These are phyloP conservation scores for Arenaria interpres DNA, from an alignment of 2,113 vertebrate genomes.

Conservation along the genomic window DNA sequence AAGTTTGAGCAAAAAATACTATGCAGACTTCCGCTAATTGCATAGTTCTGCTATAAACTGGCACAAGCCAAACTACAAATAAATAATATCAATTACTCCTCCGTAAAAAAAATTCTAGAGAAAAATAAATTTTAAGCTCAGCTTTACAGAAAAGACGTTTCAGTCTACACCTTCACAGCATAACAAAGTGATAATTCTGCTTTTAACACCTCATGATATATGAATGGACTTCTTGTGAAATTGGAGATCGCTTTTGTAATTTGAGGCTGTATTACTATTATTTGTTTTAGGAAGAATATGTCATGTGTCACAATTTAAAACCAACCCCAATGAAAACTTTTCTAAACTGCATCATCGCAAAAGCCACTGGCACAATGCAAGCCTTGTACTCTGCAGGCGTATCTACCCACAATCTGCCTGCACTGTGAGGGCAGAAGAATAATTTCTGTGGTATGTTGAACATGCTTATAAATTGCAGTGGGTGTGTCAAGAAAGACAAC, in stretches of 20 bases:
- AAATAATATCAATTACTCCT: neutral
- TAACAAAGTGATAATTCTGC: neutral
- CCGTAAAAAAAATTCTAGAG: neutral
- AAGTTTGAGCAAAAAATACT: slow-evolving; percentile 58
- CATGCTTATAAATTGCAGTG: neutral
- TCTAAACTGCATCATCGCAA: neutral
- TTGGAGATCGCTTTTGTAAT: neutral
- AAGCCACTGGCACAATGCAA: neutral
- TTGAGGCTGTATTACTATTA: neutral
- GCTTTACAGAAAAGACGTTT: neutral
- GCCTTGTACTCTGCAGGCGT: neutral
- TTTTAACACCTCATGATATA: neutral
- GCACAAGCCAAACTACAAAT: neutral
- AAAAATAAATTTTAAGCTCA: neutral
- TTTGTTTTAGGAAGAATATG: neutral
- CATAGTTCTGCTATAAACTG: slow-evolving; percentile 19
- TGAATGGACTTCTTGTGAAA: neutral
- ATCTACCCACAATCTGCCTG: neutral
- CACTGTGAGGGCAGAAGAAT: neutral
- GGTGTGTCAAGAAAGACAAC: neutral
- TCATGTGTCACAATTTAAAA: neutral
- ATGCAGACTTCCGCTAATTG: slow-evolving; percentile 41
- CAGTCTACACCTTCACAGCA: neutral
- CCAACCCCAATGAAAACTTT: neutral
- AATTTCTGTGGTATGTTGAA: neutral